Evolutionary conservation across 2,113 vertebrate genomes (phyloP).

Genomic region (Rostratula benghalensis): DNA sequence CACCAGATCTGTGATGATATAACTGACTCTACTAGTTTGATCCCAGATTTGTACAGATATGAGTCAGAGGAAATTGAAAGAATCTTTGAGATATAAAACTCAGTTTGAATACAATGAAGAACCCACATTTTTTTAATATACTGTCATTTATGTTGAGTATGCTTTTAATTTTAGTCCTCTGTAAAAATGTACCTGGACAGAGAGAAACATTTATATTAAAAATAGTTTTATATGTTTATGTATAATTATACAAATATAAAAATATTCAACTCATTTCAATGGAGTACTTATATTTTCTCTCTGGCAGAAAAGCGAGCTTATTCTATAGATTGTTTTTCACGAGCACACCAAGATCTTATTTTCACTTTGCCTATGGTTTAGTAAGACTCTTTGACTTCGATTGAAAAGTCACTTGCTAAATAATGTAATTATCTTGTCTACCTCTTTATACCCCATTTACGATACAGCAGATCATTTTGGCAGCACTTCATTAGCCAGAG

Average conservation of each 20-base stretch:
- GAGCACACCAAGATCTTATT: neutral
- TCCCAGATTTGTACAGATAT: neutral
- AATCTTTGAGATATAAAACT: neutral
- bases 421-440: slow-evolving; percentile 24
- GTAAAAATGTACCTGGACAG: neutral
- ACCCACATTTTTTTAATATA: neutral
- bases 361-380: neutral
- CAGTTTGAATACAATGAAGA: neutral
- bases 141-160: neutral
- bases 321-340: neutral
- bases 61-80: neutral
- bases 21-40: neutral
- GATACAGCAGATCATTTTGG: neutral
- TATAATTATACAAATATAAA: neutral
- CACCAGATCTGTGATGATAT: neutral
- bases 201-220: neutral
- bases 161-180: neutral
- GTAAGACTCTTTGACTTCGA: neutral
- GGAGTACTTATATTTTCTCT: neutral
- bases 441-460: neutral
- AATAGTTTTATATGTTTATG: neutral
- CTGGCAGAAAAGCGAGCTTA: neutral
- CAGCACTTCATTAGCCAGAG: slow-evolving; percentile 14
- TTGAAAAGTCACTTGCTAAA: slow-evolving; percentile 20
- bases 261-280: neutral